A percentile compares a stretch with the other conserved stretches of the same genome.
phyloP scores from a whole-genome alignment of 2,797 vertebrate genomes.

The Miichthys miiuy region DNA sequence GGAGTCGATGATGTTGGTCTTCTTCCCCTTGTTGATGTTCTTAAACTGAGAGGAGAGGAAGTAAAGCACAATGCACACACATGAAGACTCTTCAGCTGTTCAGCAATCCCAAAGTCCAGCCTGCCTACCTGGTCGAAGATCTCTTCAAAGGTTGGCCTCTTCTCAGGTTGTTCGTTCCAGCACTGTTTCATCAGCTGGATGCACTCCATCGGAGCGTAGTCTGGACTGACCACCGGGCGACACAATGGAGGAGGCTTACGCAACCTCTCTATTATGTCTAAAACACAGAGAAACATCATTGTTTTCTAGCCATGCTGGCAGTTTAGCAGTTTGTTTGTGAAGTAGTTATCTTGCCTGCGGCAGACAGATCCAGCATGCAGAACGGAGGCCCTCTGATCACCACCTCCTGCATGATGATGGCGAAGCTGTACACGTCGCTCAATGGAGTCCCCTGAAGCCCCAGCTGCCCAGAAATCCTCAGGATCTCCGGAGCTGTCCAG shows the following conservation, averaged over 20 bases:
- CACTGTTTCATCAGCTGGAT: slow-evolving; percentile 94
- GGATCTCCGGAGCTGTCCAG: slow-evolving; percentile 87
- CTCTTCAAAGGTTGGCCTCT: slow-evolving; percentile 88
- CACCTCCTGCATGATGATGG: slow-evolving; percentile 88
- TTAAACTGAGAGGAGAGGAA: slow-evolving; percentile 86
- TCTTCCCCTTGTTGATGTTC: slow-evolving; percentile 93
- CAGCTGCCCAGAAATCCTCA: slow-evolving; percentile 67
- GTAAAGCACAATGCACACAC: neutral
- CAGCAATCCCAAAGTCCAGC: neutral
- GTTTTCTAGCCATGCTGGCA: neutral
- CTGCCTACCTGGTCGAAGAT: slow-evolving; percentile 88
- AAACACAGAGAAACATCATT: slow-evolving; percentile 15
- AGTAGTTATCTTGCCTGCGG: slow-evolving; percentile 67
- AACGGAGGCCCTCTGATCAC: slow-evolving; percentile 84
- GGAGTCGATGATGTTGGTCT: slow-evolving; percentile 94
- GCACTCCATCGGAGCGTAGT: slow-evolving; percentile 88
- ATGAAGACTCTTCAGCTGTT: neutral
- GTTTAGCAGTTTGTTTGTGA: neutral
- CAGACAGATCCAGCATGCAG: slow-evolving; percentile 84
- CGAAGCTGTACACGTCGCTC: slow-evolving; percentile 86
- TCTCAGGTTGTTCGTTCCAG: slow-evolving; percentile 90
- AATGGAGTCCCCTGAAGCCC: slow-evolving; percentile 68
- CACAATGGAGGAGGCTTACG: slow-evolving; percentile 88
- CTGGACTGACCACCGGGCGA: slow-evolving; percentile 87
- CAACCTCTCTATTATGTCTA: slow-evolving; percentile 90